Conservation (phyloP, 2,888 invertebrate genomes). For the Pseudolycoriella hygida region DNA sequence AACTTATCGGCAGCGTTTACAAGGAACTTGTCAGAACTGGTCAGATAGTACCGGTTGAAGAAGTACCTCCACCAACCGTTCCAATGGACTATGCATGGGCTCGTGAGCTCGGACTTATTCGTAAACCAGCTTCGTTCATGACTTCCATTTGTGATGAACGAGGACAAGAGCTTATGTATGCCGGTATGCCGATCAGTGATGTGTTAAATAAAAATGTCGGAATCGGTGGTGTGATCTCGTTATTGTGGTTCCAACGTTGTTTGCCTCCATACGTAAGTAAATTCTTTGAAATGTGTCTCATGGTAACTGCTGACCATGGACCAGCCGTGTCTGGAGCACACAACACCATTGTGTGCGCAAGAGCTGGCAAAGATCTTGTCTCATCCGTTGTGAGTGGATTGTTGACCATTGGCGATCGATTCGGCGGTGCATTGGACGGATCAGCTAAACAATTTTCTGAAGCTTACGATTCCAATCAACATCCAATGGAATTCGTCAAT, state of each 20-base stretch:
- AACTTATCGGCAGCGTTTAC: conserved; percentile 57
- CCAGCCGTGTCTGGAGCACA: conserved; percentile 98
- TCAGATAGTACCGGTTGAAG: conserved; percentile 69
- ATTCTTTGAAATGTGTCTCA: conserved; percentile 97
- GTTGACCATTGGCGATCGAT: conserved; percentile 94
- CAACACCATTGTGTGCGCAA: conserved; percentile 94
- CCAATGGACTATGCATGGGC: conserved; percentile 99
- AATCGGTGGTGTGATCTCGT: conserved; percentile 90
- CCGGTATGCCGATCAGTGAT: conserved; percentile 77
- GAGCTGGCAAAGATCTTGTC: conserved; percentile 94
- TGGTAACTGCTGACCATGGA: conserved; percentile 98
- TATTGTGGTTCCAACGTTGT: conserved; percentile 97
- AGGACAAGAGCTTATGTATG: conserved; percentile 91
- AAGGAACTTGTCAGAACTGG: conserved; percentile 60
- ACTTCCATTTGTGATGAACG: conserved; percentile 98
- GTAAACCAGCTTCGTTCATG: conserved; percentile 99
- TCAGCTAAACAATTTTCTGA: conserved; percentile 95
- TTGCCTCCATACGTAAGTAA: conserved; percentile 86
- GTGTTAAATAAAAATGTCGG: conserved; percentile 90
- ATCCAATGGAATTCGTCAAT: conserved; percentile 98
- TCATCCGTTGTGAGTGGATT: conserved; percentile 91
- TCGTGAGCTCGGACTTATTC: conserved; percentile 83
- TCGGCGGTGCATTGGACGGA: conserved; percentile 97
- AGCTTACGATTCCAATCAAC: conserved; percentile 83
- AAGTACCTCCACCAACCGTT: conserved; percentile 96